Evolutionary conservation across 2,113 vertebrate genomes (phyloP).

Genomic region (Notarius quadriscutis): DNA sequence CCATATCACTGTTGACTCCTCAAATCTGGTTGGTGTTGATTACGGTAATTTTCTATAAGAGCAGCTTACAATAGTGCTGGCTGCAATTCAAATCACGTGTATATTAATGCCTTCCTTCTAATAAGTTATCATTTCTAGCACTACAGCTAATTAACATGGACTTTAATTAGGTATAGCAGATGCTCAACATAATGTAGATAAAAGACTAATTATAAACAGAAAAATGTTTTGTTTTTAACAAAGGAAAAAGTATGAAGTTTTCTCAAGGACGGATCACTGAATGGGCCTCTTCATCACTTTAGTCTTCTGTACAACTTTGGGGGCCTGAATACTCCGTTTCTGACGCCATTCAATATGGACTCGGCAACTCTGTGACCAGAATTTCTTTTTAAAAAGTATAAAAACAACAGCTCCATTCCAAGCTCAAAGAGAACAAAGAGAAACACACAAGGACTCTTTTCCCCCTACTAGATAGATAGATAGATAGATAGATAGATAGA

Average conservation of each 20-base stretch:
- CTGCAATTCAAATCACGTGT: background rate
- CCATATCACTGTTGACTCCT: background rate
- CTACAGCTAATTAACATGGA: background rate
- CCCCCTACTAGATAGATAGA: too few species aligned
- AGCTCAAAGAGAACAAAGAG: background rate
- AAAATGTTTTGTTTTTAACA: background rate
- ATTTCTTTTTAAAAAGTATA: too few species aligned
- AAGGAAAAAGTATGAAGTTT: background rate
- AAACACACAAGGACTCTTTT: background rate
- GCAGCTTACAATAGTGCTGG: background rate
- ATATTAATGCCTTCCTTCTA: background rate
- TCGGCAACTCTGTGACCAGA: background rate
- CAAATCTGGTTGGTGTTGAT: background rate
- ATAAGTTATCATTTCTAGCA: background rate
- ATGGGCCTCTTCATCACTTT: background rate
- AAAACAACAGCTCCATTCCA: background rate
- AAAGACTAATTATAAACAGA: background rate
- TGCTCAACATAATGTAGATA: background rate
- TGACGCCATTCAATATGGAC: background rate
- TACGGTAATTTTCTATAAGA: background rate
- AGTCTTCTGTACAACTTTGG: background rate
- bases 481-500: too few species aligned
- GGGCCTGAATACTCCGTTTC: background rate
- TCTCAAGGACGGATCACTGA: background rate
- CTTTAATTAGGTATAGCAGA: background rate